Evolutionary conservation across 2,113 vertebrate species (phyloP).

Genomic region (Saccopteryx bilineata): DNA sequence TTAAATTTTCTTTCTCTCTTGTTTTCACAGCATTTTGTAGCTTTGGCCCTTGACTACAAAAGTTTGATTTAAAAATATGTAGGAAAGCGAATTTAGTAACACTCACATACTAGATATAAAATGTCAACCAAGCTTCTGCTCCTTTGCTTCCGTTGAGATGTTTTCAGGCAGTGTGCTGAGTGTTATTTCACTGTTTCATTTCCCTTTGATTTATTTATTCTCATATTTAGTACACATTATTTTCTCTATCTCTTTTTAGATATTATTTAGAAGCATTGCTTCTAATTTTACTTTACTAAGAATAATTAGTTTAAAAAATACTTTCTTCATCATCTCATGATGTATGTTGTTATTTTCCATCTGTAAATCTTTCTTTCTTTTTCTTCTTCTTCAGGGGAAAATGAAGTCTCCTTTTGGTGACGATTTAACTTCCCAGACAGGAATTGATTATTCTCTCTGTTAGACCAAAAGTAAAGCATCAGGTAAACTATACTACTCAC

Average conservation of each 20-base stretch:
- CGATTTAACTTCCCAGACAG: slow-evolving; percentile 30
- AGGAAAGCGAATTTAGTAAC: slow-evolving; percentile 48
- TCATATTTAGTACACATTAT: slow-evolving; percentile 8
- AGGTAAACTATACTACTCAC: background rate
- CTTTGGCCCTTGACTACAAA: slow-evolving; percentile 23
- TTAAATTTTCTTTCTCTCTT: slow-evolving; percentile 31
- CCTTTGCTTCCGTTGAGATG: background rate
- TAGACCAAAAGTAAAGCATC: slow-evolving; percentile 61
- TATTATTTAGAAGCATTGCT: slow-evolving; percentile 44
- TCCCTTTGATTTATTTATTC: slow-evolving; percentile 50
- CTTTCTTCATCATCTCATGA: background rate
- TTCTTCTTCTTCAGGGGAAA: slow-evolving; percentile 50
- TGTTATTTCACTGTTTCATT: slow-evolving; percentile 53
- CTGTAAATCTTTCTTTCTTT: background rate
- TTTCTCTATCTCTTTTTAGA: slow-evolving; percentile 14
- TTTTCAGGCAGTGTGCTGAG: background rate
- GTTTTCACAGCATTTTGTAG: slow-evolving; percentile 40
- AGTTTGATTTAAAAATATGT: slow-evolving; percentile 58
- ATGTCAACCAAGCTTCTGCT: slow-evolving; percentile 55
- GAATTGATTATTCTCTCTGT: slow-evolving; percentile 61
- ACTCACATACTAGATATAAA: slow-evolving; percentile 23
- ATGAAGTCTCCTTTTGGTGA: slow-evolving; percentile 44
- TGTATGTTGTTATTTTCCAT: background rate
- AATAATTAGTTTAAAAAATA: slow-evolving; percentile 49
- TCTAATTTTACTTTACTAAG: background rate